Conservation (phyloP, 2,113 vertebrate species). For the Stomatorhinus ivindoensis region DNA sequence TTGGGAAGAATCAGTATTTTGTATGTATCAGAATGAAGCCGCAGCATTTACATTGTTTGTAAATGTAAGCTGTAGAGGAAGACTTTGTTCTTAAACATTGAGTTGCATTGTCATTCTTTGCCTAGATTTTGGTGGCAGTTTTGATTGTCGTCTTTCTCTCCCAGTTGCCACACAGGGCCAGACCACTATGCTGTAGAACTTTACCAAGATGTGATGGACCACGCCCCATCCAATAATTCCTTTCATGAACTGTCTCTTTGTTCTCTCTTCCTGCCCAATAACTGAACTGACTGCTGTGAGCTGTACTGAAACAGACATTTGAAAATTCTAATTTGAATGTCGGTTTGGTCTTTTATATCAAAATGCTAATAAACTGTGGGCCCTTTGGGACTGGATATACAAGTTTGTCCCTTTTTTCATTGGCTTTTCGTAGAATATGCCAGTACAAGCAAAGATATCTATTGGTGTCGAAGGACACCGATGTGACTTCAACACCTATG, state of each 20-base stretch:
- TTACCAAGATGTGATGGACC: background rate
- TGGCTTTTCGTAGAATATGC: background rate
- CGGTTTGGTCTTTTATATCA: background rate
- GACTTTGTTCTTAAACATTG: background rate
- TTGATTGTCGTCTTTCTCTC: background rate
- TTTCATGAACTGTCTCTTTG: background rate
- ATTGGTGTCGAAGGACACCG: background rate
- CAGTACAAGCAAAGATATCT: background rate
- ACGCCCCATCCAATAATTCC: background rate
- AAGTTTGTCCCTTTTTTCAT: background rate
- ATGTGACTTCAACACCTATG: background rate
- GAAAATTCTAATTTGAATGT: background rate
- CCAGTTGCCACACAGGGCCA: background rate
- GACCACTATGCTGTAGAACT: background rate
- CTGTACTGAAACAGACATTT: background rate
- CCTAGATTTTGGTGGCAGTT: background rate
- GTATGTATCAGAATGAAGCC: background rate
- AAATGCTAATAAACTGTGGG: background rate
- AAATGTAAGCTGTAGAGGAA: background rate
- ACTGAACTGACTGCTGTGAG: background rate
- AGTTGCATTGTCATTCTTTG: background rate
- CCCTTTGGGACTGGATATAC: background rate
- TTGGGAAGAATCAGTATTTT: background rate
- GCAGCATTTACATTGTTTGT: background rate
- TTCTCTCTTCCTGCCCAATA: background rate